Base-by-base conservation (phyloP, 2,113 vertebrate species). In the Rhizomys pruinosus region DNA sequence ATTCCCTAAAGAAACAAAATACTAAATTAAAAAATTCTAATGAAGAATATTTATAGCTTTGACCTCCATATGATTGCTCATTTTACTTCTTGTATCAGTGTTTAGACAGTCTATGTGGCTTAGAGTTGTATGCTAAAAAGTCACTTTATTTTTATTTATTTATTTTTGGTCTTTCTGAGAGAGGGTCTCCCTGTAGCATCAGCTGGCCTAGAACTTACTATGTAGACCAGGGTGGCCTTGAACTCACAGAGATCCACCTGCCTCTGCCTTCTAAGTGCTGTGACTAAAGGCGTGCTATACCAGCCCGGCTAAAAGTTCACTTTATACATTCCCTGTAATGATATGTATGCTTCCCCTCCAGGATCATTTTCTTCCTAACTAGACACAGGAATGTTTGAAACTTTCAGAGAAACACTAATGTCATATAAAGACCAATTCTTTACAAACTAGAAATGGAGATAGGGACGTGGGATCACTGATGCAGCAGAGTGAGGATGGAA, bases 1-100 rank as follows among this genome's bases (percentile, higher is more conserved):
- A 55, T 73, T 93, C 76, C n/a, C 37, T 80, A 76, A 57, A 78
- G 29, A 90, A 82, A 71, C n/a, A 81, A 94, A 93, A 52, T 79
- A 13, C 32, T 55, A 80, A 44, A 42, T 20, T 52, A 77, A 95
- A 52, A 19, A 89, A 81, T 29, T 47, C 17, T 37, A 80, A 80
- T 34, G 52, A 79, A 89, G 79, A 86, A 47, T 22, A 71, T 11
- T 79, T 81, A 59, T 23, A 92, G 55, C 32, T 81, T 20, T n/a
- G 44, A 25, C 22, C 57, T 32, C 12, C 55, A 3, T 22, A 39
- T 16, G 13, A 10, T 16, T 5, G 81, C 22, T 78, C 81, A 55
- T 15, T 52, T 47, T 44, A 29, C 37, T 76, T 64, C 47, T 6
- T 16, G 23, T 61, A 34, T 34, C 52, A n/a, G 32, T 39, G 17